Evolutionary conservation across 1,140 invertebrate genomes (phyloP).

Genomic region (Diprion similis): DNA sequence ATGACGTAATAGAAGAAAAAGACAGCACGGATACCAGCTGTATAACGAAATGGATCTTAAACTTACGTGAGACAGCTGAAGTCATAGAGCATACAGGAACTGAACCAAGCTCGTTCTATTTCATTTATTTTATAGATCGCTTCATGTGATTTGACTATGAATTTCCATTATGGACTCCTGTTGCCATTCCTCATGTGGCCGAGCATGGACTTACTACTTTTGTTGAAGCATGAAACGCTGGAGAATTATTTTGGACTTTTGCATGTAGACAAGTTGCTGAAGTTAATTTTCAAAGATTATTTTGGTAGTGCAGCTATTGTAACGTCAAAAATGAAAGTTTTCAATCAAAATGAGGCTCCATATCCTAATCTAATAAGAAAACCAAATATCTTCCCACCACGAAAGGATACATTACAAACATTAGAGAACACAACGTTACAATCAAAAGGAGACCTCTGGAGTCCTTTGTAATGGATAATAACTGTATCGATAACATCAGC

Average conservation of each 20-base stretch:
- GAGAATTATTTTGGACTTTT: constrained; percentile 9
- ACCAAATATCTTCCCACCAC: background rate
- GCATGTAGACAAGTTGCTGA: constrained; percentile 16
- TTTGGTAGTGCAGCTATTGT: background rate
- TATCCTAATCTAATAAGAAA: constrained; percentile 6
- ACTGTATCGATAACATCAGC: background rate
- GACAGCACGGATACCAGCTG: background rate
- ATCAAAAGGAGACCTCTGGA: background rate
- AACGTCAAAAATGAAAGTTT: constrained; percentile 8
- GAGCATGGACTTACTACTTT: constrained; percentile 15
- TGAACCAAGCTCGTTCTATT: constrained; percentile 15
- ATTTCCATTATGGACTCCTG: constrained; percentile 25
- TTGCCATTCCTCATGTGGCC: constrained; percentile 13
- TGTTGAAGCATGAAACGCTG: constrained; percentile 14
- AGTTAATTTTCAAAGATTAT: background rate
- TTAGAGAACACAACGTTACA: background rate
- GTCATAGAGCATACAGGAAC: background rate
- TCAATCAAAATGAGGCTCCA: constrained; percentile 12
- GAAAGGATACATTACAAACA: background rate
- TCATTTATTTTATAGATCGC: constrained; percentile 8
- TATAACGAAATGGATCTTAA: background rate
- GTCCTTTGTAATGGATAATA: constrained; percentile 4
- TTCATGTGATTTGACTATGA: constrained; percentile 18
- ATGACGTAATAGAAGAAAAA: background rate
- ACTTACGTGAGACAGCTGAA: background rate